Evolutionary conservation across 2,797 vertebrate genomes (phyloP).

Genomic region (Tragelaphus eurycerus): DNA sequence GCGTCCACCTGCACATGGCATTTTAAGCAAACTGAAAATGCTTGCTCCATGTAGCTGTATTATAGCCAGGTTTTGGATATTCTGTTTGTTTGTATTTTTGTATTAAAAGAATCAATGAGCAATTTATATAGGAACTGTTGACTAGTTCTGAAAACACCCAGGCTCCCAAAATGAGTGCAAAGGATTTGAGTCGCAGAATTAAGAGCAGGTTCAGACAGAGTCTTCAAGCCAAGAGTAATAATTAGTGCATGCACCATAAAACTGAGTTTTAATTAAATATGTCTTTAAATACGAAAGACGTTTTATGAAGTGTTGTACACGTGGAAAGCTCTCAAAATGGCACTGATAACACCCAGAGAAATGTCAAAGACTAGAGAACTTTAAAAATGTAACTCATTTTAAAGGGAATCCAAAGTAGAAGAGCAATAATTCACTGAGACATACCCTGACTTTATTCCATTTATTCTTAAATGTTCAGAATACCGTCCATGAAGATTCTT

Average conservation of each 20-base stretch:
- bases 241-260: constrained; percentile 68
- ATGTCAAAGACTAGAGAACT: background rate
- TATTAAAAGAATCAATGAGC: background rate
- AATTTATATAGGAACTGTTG: background rate
- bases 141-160: constrained; percentile 56
- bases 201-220: constrained; percentile 57
- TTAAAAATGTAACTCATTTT: background rate
- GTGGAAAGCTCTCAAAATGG: background rate
- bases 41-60: background rate
- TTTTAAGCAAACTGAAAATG: background rate
- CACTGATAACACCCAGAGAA: background rate
- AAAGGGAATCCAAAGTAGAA: background rate
- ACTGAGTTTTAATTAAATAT: constrained; percentile 79
- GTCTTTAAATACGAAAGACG: constrained; percentile 15
- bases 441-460: background rate
- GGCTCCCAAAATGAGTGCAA: constrained; percentile 49
- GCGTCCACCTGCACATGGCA: background rate
- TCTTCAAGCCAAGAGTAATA: constrained; percentile 72
- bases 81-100: background rate
- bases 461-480: background rate
- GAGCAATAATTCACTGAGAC: background rate
- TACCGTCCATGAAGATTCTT: background rate
- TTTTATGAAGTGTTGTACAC: constrained; percentile 33
- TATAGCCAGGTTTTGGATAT: background rate
- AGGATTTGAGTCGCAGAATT: constrained; percentile 51